A percentile compares a stretch with the other conserved stretches of the same genome.
These are phyloP conservation scores for Gnathonemus echidnorhynchus DNA, from an alignment of 2,113 vertebrate genomes.

Conservation along the genomic window DNA sequence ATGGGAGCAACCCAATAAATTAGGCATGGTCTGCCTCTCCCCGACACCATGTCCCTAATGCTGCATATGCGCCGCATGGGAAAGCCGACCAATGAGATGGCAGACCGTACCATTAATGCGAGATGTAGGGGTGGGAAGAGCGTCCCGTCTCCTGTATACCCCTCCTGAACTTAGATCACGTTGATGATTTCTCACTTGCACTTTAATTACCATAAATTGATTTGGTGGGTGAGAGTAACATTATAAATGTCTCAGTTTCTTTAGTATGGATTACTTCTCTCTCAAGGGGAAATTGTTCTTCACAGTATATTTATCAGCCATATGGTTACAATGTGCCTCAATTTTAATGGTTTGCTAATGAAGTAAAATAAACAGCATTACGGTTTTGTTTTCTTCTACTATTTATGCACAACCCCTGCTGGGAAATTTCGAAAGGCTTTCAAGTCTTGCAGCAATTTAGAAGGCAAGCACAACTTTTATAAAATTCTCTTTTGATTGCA, in stretches of 20 bases:
- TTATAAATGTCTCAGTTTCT: not conserved
- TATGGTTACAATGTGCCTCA: not conserved
- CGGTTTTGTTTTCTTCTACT: not conserved
- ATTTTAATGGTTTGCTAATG: not conserved
- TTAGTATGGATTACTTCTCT: no score
- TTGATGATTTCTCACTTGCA: not conserved
- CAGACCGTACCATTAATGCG: not conserved
- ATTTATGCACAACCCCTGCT: not conserved
- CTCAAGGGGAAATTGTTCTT: not conserved
- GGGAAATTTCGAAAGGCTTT: not conserved
- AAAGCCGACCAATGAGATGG: not conserved
- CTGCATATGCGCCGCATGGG: not conserved
- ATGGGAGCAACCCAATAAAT: not conserved
- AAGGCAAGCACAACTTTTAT: not conserved
- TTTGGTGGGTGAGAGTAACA: not conserved
- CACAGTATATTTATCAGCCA: not conserved
- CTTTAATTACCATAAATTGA: not conserved
- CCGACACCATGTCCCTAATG: not conserved
- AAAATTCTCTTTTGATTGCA: not conserved
- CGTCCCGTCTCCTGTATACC: not conserved
- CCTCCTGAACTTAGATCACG: not conserved
- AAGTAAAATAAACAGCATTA: not conserved
- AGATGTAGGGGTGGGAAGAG: not conserved
- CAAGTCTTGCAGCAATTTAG: not conserved
- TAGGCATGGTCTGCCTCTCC: slow-evolving; percentile 4